phyloP scores from a whole-genome alignment of 2,797 vertebrate genomes.

The Sebastes nivosus region DNA sequence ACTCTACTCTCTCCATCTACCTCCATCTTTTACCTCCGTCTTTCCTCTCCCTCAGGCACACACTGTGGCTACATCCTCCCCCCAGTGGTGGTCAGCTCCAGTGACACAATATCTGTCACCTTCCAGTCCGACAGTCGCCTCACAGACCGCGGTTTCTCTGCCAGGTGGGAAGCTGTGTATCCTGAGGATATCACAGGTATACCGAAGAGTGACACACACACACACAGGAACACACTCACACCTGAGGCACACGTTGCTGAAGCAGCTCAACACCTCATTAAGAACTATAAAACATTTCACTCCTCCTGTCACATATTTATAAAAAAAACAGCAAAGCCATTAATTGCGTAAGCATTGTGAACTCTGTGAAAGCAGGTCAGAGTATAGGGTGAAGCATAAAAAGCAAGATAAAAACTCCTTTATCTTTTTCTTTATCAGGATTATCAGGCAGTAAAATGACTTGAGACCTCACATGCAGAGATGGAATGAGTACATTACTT shows the following conservation, averaged over 20 bases:
- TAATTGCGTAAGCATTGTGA: slow-evolving; percentile 6
- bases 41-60: slow-evolving; percentile 64
- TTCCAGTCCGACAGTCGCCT: slow-evolving; percentile 82
- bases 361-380: slow-evolving; percentile 31
- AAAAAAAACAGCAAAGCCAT: slow-evolving; percentile 21
- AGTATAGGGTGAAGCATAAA: slow-evolving; percentile 27
- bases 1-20: neutral
- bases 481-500: too few relatives aligned
- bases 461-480: neutral
- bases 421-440: slow-evolving; percentile 33
- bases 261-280: slow-evolving; percentile 32
- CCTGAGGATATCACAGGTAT: slow-evolving; percentile 83
- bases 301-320: slow-evolving; percentile 1
- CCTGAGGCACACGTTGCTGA: slow-evolving; percentile 16
- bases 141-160: slow-evolving; percentile 82
- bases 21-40: neutral
- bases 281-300: slow-evolving; percentile 32
- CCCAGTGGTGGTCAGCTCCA: slow-evolving; percentile 79
- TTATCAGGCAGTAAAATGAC: slow-evolving; percentile 5
- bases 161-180: slow-evolving; percentile 83
- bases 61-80: slow-evolving; percentile 81
- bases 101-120: slow-evolving; percentile 71
- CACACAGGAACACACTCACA: slow-evolving; percentile 8
- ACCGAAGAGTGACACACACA: slow-evolving; percentile 26
- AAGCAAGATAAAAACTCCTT: slow-evolving; percentile 34